Conservation (phyloP, 2,888 invertebrate species). For the Mythimna loreyi region DNA sequence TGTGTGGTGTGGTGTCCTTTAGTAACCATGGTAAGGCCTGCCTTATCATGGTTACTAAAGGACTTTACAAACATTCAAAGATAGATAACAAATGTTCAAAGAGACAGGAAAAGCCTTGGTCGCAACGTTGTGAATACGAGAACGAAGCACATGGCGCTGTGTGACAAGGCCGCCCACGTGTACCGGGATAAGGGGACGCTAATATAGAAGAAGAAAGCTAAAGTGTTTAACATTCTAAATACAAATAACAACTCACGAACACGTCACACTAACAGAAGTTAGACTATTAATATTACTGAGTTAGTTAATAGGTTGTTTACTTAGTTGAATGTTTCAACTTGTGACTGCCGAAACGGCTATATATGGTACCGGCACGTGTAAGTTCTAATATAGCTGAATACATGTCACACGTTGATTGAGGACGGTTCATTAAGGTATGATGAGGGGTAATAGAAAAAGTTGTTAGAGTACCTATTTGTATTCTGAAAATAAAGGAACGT, state of each 20-base stretch:
- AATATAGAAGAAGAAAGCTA: neutral
- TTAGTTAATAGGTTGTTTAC: constrained; percentile 29
- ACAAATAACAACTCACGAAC: neutral
- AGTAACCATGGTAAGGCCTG: too few relatives aligned
- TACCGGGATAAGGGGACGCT: too few relatives aligned
- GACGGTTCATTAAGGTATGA: constrained; percentile 11
- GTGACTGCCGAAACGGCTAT: constrained; percentile 21
- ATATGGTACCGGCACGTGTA: constrained; percentile 18
- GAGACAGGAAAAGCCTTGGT: too few relatives aligned
- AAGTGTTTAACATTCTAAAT: neutral
- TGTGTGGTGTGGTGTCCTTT: too few relatives aligned
- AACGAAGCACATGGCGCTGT: too few relatives aligned
- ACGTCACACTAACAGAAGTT: neutral
- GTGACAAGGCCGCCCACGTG: too few relatives aligned
- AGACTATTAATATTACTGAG: constrained; percentile 16
- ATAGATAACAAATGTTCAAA: too few relatives aligned
- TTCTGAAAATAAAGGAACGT: neutral
- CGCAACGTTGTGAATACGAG: too few relatives aligned
- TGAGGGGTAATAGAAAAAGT: constrained; percentile 16
- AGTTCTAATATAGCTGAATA: constrained; percentile 15
- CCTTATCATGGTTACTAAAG: too few relatives aligned
- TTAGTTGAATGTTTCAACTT: constrained; percentile 15
- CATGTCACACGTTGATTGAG: constrained; percentile 33
- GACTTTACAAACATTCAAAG: too few relatives aligned
- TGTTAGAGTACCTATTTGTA: constrained; percentile 8